phyloP scores from a whole-genome alignment of 1,140 invertebrate species.

The Saccostrea cuccullata region DNA sequence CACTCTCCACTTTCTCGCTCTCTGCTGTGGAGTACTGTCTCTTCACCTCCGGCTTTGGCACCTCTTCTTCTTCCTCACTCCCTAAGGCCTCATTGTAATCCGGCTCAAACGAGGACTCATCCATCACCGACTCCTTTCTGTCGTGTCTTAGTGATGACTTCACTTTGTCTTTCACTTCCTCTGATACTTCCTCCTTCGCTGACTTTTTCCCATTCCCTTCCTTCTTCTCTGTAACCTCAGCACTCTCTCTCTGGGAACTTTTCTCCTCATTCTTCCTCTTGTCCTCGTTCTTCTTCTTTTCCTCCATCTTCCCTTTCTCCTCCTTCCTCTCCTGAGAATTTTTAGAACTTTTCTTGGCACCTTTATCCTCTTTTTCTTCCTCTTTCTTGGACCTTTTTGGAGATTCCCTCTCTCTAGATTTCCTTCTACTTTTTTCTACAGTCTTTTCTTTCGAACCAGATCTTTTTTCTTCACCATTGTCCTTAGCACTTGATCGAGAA shows the following conservation, averaged over 20 bases:
- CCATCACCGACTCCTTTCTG: constrained; percentile 73
- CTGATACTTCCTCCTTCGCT: neutral
- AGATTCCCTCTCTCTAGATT: constrained; percentile 20
- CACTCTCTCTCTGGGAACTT: constrained; percentile 43
- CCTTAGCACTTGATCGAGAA: neutral
- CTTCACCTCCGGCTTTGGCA: constrained; percentile 22
- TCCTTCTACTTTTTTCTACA: neutral
- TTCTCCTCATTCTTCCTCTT: constrained; percentile 12
- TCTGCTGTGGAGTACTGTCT: constrained; percentile 39
- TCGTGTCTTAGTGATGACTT: constrained; percentile 29
- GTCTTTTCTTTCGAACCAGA: neutral
- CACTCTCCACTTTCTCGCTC: constrained; percentile 38
- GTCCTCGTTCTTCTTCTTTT: constrained; percentile 13
- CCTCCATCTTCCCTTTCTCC: constrained; percentile 26
- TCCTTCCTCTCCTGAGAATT: constrained; percentile 37
- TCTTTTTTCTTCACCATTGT: neutral
- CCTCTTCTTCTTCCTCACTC: constrained; percentile 40
- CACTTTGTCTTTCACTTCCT: neutral
- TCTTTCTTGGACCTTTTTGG: neutral
- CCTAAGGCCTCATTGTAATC: constrained; percentile 69
- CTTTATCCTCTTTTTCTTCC: neutral
- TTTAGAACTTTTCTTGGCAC: neutral
- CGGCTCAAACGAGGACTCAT: constrained; percentile 73
- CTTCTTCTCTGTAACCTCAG: neutral
- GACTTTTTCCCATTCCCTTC: neutral